Evolutionary conservation across 2,113 vertebrate genomes (phyloP), one percentile per base, ranked within the genome.

Genomic region (Accipiter virgatus): DNA sequence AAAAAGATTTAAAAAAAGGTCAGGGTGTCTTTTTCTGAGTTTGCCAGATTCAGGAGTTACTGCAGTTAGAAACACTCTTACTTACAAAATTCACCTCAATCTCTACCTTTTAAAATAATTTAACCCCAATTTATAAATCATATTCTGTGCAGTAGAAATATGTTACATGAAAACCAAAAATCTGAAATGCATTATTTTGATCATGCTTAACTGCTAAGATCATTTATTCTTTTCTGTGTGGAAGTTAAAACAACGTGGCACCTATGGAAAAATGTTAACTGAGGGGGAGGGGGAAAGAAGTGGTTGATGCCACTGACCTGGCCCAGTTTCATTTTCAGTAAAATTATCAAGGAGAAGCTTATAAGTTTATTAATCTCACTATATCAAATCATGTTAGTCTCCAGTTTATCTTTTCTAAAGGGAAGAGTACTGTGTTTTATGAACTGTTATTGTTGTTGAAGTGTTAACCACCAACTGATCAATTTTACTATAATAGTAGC

Each of bases 1-100:
- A 48, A 94, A 67, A 90, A 75, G 18, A 13, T 19, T 19, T 43
- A 75, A 63, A 36, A 42, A 89, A 62, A 52, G 4, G 53, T 92
- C 56, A 86, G 10, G 15, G 7, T 81, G 75, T 94, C 15, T 82
- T 81, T 78, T 85, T 61, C 53, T 10, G 27, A 56, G 65, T 91
- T 95, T 88, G 36, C 29, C 73, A 92, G 45, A 62, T 77, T 66
- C 72, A 43, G 61, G 27, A 56, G 16, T 89, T 90, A 66, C 85
- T 97, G 87, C 63, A 94, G 62, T 79, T 95, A 96, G 75, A 90
- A 96, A 74, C 48, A 59, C 42, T 23, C 56, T 82, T 50, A 29
- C 27, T 58, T 90, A 58, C 8, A 53, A 94, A 90, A 93, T 73
- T 88, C 45, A 86, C 29, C 34, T 78, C 32, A 34, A 9, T 71